phyloP scores from a whole-genome alignment of 2,888 invertebrate genomes.

The Litoditis marina region DNA sequence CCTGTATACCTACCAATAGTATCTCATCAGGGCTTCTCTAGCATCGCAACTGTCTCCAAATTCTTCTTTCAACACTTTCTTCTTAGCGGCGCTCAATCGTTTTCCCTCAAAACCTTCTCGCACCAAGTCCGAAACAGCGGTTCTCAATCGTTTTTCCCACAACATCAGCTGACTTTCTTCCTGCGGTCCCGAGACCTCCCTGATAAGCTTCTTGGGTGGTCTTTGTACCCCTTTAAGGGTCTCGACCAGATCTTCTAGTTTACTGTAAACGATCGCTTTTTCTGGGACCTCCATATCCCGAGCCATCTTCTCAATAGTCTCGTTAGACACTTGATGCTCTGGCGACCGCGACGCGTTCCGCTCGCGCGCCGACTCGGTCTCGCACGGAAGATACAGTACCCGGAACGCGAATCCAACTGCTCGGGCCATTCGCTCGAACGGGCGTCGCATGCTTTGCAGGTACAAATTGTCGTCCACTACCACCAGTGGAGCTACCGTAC shows the following conservation, averaged over 20 bases:
- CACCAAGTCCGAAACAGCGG: not conserved
- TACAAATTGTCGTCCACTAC: slow-evolving; percentile 35
- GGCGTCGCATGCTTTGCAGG: slow-evolving; percentile 42
- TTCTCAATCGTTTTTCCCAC: slow-evolving; percentile 3
- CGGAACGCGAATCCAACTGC: slow-evolving; percentile 13
- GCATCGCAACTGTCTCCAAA: too few species aligned
- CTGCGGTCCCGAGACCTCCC: not conserved
- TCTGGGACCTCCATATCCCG: slow-evolving; percentile 12
- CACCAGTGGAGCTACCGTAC: not conserved
- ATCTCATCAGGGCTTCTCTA: too few species aligned
- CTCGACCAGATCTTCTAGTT: too few species aligned
- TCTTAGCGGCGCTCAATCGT: slow-evolving; percentile 7
- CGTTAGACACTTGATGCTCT: slow-evolving; percentile 1
- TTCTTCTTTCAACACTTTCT: not conserved
- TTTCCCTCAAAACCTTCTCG: slow-evolving; percentile 16
- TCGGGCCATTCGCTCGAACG: slow-evolving; percentile 26
- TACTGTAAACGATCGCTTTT: too few species aligned
- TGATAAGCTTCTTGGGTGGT: too few species aligned
- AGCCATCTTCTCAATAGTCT: slow-evolving; percentile 12
- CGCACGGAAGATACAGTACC: slow-evolving; percentile 15
- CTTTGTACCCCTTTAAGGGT: too few species aligned
- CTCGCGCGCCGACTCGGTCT: slow-evolving; percentile 14
- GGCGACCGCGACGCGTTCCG: slow-evolving; percentile 16
- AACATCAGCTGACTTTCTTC: not conserved
- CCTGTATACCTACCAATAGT: too few species aligned